A percentile compares a stretch with the other conserved stretches of the same genome.
phyloP scores from a whole-genome alignment of 2,113 vertebrate species.

The Trochalopteron elliotii region DNA sequence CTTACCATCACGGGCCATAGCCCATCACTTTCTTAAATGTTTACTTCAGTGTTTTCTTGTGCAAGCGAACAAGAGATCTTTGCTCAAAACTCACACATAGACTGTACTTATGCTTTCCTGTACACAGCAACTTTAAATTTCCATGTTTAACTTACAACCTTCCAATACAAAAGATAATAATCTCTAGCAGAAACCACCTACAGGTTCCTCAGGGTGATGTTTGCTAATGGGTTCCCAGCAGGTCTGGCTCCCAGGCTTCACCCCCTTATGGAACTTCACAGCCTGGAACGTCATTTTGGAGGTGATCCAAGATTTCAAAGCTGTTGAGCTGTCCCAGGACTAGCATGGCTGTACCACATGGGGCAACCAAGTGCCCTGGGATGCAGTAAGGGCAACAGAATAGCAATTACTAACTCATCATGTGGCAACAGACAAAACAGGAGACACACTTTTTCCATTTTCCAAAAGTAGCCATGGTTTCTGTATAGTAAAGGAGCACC shows the following conservation, averaged over 20 bases:
- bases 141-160: background rate
- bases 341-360: background rate
- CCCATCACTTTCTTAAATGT: background rate
- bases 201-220: background rate
- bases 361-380: background rate
- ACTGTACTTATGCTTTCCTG: background rate
- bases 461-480: background rate
- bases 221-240: background rate
- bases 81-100: background rate
- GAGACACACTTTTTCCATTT: background rate
- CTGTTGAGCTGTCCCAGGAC: background rate
- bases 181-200: background rate
- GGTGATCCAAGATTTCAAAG: background rate
- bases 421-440: background rate
- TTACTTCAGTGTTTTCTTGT: background rate
- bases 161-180: background rate
- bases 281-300: background rate
- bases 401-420: background rate
- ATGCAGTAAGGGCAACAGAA: background rate
- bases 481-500: background rate
- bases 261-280: background rate
- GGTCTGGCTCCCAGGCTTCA: background rate
- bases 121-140: background rate
- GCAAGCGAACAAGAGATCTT: background rate
- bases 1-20: background rate